Percentiles rank a stretch among this genome's conserved stretches.
These are phyloP conservation scores for Leucania comma DNA, from an alignment of 2,888 invertebrate species.

Conservation along the genomic window DNA sequence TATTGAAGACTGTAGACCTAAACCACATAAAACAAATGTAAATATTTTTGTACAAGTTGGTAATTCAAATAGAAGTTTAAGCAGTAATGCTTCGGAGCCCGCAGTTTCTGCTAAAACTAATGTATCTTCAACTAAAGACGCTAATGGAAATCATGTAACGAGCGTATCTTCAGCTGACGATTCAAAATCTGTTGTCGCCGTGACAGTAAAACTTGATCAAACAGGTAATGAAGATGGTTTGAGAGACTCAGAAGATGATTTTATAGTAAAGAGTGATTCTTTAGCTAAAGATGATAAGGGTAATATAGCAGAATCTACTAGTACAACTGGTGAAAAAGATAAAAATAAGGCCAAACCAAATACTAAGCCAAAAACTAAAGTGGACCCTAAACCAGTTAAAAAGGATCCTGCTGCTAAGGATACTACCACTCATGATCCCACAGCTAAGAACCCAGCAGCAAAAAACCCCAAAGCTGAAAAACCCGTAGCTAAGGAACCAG, in stretches of 20 bases:
- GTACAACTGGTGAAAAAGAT: neutral
- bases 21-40: slow-evolving; percentile 25
- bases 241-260: neutral
- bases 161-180: slow-evolving; percentile 7
- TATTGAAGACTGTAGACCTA: neutral
- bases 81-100: slow-evolving; percentile 1
- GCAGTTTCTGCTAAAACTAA: slow-evolving; percentile 11
- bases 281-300: neutral
- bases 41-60: slow-evolving; percentile 35
- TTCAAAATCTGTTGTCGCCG: neutral
- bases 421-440: neutral
- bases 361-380: neutral
- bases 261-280: neutral
- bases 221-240: neutral
- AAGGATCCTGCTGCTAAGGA: neutral
- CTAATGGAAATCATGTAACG: slow-evolving; percentile 8
- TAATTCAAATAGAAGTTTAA: slow-evolving; percentile 15
- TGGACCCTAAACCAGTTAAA: neutral
- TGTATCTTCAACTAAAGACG: slow-evolving; percentile 3
- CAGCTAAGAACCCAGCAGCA: neutral
- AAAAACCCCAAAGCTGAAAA: neutral
- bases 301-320: neutral
- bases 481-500: neutral
- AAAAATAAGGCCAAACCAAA: neutral
- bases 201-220: slow-evolving; percentile 4